Evolutionary conservation across 2,888 invertebrate species (phyloP), one percentile per base, ranked within the genome.

Genomic region (Calephelis perditalis): DNA sequence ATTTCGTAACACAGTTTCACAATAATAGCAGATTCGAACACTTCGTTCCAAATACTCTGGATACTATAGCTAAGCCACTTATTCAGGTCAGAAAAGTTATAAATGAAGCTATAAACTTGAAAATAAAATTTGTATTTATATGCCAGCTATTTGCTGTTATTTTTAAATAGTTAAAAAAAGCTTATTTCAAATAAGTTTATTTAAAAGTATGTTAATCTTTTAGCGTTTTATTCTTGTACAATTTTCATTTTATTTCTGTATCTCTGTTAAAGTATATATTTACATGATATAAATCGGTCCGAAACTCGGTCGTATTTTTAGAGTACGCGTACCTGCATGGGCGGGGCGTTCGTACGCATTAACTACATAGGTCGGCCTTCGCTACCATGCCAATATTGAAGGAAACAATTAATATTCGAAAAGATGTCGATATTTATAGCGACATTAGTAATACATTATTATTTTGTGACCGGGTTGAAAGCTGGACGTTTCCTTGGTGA

Each of bases 121-220:
- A 86, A 86, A 88, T 86, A 85, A 84, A 86, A 73, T 82, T 71
- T 86, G 84, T 77, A 79, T 81, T 75, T 78, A 81, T 77, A 64
- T 35, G 62, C 63, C 61, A 66, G 37, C 15, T 40, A 40, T 40
- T 40, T 40, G 26, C 15, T 47, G 15, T 52, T 26, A 9, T 49
- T 26, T 49, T 26, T 26, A 49, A 26, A 4, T 49, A 12, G 12
- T 10, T 45, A 40, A 57, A 57, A 57, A 26, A 46, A 8, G 44
- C 47, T 58, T 5, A 15, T 8, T 6, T 40, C 4, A 26, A 26
- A 26, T 40, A 1, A 40, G 40, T 40, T 0, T 40, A 40, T 40
- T 40, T 40, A 40, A 40, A 40, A 8, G 8, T 40, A 1, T 40
- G 6, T 40, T 26, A 26, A 26, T 26, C 4, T 4, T 40, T 40